Conservation (phyloP, 2,888 invertebrate species). For the Suillia variegata region DNA sequence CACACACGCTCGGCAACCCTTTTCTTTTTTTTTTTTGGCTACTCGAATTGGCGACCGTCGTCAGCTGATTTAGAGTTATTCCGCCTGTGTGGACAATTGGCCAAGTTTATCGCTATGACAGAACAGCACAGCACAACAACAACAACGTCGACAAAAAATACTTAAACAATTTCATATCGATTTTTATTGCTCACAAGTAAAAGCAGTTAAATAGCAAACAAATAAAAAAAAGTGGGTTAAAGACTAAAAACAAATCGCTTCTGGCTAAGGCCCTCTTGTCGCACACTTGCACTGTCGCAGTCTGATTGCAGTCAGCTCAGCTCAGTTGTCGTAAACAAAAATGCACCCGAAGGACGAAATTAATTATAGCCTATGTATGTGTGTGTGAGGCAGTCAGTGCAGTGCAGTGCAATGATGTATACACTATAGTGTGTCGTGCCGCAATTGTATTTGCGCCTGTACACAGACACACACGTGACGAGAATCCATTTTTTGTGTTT, state of each 20-base stretch:
- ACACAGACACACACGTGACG: too few species aligned
- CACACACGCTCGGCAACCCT: neutral
- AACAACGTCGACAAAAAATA: constrained; percentile 31
- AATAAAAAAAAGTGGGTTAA: neutral
- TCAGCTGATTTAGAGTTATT: neutral
- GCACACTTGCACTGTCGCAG: neutral
- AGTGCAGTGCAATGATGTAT: too few species aligned
- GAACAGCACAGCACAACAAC: constrained; percentile 18
- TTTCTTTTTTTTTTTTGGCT: too few species aligned
- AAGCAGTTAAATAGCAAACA: too few species aligned
- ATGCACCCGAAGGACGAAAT: neutral
- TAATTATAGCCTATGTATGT: constrained; percentile 20
- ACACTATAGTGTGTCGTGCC: too few species aligned
- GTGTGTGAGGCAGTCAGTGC: neutral
- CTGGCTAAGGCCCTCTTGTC: too few species aligned
- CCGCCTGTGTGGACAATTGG: constrained; percentile 18
- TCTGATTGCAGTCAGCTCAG: neutral
- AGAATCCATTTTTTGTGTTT: constrained; percentile 4
- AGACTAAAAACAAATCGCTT: neutral
- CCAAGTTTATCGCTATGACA: constrained; percentile 43
- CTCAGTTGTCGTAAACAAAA: too few species aligned
- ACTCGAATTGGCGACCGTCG: neutral
- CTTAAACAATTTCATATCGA: constrained; percentile 35
- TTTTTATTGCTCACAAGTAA: too few species aligned
- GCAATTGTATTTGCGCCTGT: too few species aligned